Conservation (phyloP, 2,797 vertebrate genomes). For the Coregonus ussuriensis region DNA sequence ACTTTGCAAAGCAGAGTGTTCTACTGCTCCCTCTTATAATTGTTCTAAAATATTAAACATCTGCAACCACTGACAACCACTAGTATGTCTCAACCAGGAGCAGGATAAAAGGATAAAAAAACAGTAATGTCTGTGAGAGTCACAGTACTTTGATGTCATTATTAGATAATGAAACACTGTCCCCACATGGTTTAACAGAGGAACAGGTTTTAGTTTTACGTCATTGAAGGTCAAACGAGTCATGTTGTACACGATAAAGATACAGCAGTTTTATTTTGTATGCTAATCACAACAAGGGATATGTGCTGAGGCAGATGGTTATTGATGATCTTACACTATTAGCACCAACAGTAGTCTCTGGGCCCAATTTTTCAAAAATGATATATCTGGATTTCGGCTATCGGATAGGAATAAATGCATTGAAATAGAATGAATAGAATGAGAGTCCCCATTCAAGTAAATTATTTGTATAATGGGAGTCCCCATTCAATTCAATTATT, state of each 20-base stretch:
- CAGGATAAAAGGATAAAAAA: constrained; percentile 8
- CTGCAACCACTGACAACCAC: neutral
- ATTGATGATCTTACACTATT: neutral
- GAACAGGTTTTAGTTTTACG: constrained; percentile 5
- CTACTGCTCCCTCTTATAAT: neutral
- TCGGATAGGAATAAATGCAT: too few species aligned
- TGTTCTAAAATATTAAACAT: neutral
- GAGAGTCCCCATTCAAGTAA: too few species aligned
- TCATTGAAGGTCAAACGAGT: constrained; percentile 20
- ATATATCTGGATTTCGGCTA: too few species aligned
- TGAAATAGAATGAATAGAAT: too few species aligned
- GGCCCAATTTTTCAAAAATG: too few species aligned
- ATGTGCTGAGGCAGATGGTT: neutral
- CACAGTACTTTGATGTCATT: neutral
- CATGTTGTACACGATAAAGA: constrained; percentile 5
- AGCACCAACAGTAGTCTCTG: constrained; percentile 1
- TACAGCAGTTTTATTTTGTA: neutral
- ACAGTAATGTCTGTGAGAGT: neutral
- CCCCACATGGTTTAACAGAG: constrained; percentile 42
- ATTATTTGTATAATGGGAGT: too few species aligned
- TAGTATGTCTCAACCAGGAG: constrained; percentile 1
- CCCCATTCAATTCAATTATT: too few species aligned
- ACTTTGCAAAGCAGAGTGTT: neutral
- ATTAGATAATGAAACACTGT: constrained; percentile 31
- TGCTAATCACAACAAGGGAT: neutral